A percentile compares a stretch with the other conserved stretches of the same genome.
Evolutionary conservation across 2,113 vertebrate genomes (phyloP).

Genomic region (Panthera leo): DNA sequence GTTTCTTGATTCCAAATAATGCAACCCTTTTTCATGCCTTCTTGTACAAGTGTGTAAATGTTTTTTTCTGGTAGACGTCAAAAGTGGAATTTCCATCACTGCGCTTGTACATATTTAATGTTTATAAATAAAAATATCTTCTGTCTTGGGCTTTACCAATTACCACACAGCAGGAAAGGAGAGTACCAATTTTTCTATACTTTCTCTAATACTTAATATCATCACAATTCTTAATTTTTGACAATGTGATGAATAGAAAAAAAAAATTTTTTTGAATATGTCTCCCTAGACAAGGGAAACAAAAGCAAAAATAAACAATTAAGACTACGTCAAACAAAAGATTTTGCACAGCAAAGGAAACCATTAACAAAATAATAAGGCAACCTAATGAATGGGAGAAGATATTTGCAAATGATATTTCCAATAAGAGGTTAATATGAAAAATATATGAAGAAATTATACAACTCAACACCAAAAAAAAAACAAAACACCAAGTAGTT

Average conservation of each 20-base stretch:
- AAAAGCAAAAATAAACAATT: not conserved
- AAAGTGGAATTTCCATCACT: not conserved
- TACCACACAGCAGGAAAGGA: not conserved
- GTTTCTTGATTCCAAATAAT: not conserved
- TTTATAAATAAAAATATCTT: not conserved
- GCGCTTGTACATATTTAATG: not conserved
- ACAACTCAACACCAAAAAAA: not conserved
- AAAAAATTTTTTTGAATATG: not conserved
- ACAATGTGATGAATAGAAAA: not conserved
- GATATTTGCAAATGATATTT: not conserved
- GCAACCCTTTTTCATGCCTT: not conserved
- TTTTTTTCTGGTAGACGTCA: not conserved
- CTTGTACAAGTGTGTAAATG: not conserved
- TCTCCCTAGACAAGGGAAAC: not conserved
- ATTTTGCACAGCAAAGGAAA: not conserved
- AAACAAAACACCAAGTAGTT: not conserved
- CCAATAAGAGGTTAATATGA: not conserved
- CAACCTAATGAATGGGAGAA: not conserved
- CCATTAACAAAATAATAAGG: not conserved
- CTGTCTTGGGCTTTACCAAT: not conserved
- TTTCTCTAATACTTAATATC: not conserved
- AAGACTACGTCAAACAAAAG: not conserved
- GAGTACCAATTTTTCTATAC: not conserved
- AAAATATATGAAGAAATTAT: not conserved
- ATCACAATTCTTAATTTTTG: not conserved